A percentile compares a stretch with the other conserved stretches of the same genome.
Evolutionary conservation across 2,797 vertebrate species (phyloP).

Genomic region (Pseudochirops corinnae): DNA sequence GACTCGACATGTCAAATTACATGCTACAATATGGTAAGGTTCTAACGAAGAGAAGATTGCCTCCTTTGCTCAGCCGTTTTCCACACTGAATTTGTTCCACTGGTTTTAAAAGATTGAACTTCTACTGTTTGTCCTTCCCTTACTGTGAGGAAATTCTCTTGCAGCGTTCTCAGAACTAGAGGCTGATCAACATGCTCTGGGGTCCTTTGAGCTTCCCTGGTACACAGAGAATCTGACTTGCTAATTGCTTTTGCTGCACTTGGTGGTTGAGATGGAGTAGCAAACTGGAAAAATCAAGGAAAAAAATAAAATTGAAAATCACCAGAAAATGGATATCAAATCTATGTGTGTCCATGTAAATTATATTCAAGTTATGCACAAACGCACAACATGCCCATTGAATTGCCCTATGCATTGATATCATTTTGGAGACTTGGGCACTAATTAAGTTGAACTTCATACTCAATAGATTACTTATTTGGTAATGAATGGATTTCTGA

Average conservation of each 20-base stretch:
- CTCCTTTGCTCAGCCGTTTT: neutral
- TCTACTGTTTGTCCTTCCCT: conserved; percentile 9
- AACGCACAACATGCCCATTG: neutral
- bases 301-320: neutral
- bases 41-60: neutral
- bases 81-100: neutral
- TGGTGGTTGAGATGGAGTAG: conserved; percentile 33
- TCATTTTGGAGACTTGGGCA: neutral
- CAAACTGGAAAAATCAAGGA: conserved; percentile 16
- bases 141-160: conserved; percentile 32
- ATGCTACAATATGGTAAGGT: neutral
- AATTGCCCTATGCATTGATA: neutral
- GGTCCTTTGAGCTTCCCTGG: neutral
- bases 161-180: neutral
- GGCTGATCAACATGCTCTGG: neutral
- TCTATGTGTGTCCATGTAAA: neutral
- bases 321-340: conserved; percentile 44
- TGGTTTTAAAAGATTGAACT: conserved; percentile 3
- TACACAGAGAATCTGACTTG: conserved; percentile 13
- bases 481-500: neutral
- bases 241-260: conserved; percentile 12
- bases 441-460: neutral
- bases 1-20: neutral
- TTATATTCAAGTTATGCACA: neutral
- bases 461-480: neutral